A percentile compares a stretch with the other conserved stretches of the same genome.
These are phyloP conservation scores for Verasper variegatus DNA, from an alignment of 2,113 vertebrate genomes.

Conservation along the genomic window DNA sequence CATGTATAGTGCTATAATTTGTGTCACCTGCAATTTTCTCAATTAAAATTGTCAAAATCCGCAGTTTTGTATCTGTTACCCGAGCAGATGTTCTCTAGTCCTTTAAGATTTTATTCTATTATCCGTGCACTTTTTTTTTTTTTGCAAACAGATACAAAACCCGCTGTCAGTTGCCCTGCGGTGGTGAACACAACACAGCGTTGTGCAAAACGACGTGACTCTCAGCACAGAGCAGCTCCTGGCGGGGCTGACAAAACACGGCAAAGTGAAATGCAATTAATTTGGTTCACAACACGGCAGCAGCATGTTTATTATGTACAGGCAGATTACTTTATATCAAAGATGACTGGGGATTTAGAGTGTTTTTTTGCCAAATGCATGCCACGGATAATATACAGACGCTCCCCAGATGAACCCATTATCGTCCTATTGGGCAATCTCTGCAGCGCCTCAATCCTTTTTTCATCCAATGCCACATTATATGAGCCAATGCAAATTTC, in stretches of 20 bases:
- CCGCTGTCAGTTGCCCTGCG: slow-evolving; percentile 31
- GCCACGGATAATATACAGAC: slow-evolving; percentile 27
- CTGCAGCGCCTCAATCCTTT: background rate
- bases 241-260: slow-evolving; percentile 24
- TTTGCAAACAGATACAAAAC: slow-evolving; percentile 21
- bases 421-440: slow-evolving; percentile 33
- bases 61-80: background rate
- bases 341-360: slow-evolving; percentile 37
- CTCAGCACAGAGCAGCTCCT: slow-evolving; percentile 30
- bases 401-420: slow-evolving; percentile 40
- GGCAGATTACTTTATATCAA: slow-evolving; percentile 53
- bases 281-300: slow-evolving; percentile 49
- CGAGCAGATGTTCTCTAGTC: background rate
- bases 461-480: slow-evolving; percentile 18
- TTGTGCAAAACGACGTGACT: slow-evolving; percentile 24
- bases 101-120: slow-evolving; percentile 13
- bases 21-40: background rate
- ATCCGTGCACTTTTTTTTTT: background rate
- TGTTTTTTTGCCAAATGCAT: slow-evolving; percentile 30
- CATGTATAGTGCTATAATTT: background rate
- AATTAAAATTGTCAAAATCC: background rate
- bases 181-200: slow-evolving; percentile 41
- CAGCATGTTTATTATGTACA: slow-evolving; percentile 57
- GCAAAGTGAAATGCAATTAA: slow-evolving; percentile 58
- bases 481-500: slow-evolving; percentile 19